Percentiles rank a stretch among this genome's conserved stretches.
Evolutionary conservation across 64 coral and sea anemone species (phyloP).

Genomic region (Hydrozoanthus tunicans): DNA sequence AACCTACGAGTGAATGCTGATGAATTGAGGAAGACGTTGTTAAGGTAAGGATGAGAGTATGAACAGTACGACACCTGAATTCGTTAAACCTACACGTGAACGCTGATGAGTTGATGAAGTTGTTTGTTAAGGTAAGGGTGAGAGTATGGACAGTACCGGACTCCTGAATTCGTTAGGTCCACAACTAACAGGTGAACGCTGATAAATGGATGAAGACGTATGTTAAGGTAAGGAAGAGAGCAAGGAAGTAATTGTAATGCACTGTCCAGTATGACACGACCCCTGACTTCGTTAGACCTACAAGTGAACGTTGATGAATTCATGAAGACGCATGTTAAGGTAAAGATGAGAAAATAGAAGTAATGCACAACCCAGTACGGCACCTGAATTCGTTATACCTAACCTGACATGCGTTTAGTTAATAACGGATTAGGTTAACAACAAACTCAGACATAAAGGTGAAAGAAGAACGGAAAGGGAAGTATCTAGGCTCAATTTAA

Average conservation of each 20-base stretch:
- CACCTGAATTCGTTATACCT: too few relatives aligned
- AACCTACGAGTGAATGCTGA: constrained; percentile 1
- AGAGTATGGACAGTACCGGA: not conserved
- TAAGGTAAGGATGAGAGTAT: not conserved
- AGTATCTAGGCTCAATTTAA: not conserved
- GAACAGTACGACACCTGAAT: not conserved
- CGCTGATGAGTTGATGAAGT: not conserved
- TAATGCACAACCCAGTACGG: too few relatives aligned
- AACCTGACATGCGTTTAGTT: not conserved
- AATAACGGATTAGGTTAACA: not conserved
- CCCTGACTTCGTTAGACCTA: too few relatives aligned
- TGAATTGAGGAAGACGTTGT: not conserved
- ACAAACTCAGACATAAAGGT: not conserved
- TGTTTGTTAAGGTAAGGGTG: not conserved
- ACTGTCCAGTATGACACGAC: too few relatives aligned
- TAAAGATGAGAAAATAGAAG: too few relatives aligned
- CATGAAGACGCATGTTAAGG: too few relatives aligned
- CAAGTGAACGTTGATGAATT: too few relatives aligned
- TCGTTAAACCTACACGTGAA: not conserved
- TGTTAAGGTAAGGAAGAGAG: too few relatives aligned
- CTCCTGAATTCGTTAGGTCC: too few relatives aligned
- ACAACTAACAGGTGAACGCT: too few relatives aligned
- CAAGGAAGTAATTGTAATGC: too few relatives aligned
- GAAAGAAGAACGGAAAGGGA: not conserved
- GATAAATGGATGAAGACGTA: too few relatives aligned